Evolutionary conservation across 2,113 vertebrate genomes (phyloP).

Genomic region (Prochilodus magdalenae): DNA sequence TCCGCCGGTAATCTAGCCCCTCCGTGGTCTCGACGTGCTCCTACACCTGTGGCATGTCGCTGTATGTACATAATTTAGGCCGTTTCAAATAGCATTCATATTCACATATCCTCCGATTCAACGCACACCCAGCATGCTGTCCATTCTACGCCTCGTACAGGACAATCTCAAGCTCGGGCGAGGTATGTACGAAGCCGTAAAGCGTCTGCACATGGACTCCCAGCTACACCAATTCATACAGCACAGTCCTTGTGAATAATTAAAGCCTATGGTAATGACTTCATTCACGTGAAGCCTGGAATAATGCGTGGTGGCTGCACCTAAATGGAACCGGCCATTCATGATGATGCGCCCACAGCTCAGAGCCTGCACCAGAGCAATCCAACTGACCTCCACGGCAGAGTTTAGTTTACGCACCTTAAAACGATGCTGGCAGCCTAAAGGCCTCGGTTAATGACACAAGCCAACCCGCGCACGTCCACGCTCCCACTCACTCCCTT

Average conservation of each 20-base stretch:
- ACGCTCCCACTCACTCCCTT: constrained; percentile 16
- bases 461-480: constrained; percentile 19
- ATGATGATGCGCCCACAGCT: neutral
- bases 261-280: neutral
- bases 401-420: neutral
- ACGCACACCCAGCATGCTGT: neutral
- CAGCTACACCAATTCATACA: neutral
- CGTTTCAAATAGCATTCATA: neutral
- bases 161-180: neutral
- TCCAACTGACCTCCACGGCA: neutral
- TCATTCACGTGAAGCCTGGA: neutral
- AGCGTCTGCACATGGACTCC: neutral
- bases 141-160: neutral
- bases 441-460: neutral
- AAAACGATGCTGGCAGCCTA: neutral
- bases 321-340: neutral
- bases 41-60: constrained; percentile 39
- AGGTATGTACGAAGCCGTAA: neutral
- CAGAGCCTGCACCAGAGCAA: neutral
- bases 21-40: constrained; percentile 21
- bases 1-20: constrained; percentile 49
- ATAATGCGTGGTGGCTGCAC: neutral
- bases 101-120: neutral
- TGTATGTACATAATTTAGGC: constrained; percentile 52
- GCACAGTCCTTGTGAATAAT: neutral